These are phyloP conservation scores for Chironomus tentans DNA, from an alignment of 2,888 invertebrate genomes.

Conservation along the genomic window DNA sequence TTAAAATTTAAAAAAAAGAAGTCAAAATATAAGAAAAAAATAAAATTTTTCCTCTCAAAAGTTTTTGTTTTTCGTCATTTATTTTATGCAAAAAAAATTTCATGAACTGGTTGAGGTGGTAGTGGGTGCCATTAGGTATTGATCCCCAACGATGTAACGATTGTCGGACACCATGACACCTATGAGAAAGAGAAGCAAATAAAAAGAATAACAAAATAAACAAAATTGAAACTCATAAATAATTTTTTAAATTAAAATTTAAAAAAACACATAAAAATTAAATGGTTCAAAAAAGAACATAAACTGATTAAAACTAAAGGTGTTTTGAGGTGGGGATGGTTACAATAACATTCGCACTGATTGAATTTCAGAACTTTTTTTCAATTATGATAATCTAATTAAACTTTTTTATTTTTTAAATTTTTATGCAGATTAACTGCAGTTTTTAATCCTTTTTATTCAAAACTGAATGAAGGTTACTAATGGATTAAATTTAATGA, in stretches of 20 bases:
- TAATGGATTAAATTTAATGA: no score
- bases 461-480: no score
- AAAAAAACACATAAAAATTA: background rate
- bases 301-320: background rate
- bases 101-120: constrained; percentile 35
- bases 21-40: background rate
- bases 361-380: no score
- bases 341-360: no score
- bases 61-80: constrained; percentile 31
- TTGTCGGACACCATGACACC: constrained; percentile 57
- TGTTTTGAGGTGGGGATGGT: no score
- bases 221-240: background rate
- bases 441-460: no score
- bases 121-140: constrained; percentile 52
- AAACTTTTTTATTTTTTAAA: no score
- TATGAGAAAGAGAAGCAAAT: constrained; percentile 43
- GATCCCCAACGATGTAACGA: constrained; percentile 51
- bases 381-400: no score
- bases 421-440: no score
- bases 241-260: background rate
- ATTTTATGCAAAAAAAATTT: constrained; percentile 28
- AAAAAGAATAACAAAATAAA: constrained; percentile 7
- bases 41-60: constrained; percentile 6
- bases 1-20: background rate
- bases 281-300: background rate